Evolutionary conservation across 2,797 vertebrate species (phyloP), one percentile per base, ranked within the genome.

Genomic region (Clamator glandarius): DNA sequence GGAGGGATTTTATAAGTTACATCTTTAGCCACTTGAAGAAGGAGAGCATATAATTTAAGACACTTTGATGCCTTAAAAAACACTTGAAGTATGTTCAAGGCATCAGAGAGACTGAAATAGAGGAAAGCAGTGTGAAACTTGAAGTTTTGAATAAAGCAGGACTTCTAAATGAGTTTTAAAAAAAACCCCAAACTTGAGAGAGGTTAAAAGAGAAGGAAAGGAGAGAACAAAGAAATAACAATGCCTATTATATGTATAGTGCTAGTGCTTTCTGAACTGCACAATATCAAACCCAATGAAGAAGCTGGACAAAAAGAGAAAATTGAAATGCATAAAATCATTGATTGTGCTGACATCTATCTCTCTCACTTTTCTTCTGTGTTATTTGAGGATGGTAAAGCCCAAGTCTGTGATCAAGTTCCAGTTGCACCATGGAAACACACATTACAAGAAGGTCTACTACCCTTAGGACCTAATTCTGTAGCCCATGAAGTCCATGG

Each of bases 11-110:
- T 93, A 97, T 97, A 92, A 78, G 85, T 91, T 89, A 96, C 96
- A 96, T 97, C 93, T 96, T 96, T 94, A 91, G 87, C 79, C 95
- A 93, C 93, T 95, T 94, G 86, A 95, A 83, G 91, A 94, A 93
- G 72, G 63, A 90, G 82, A 94, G 35, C 42, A 73, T 89, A 90
- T 92, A 70, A 92, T 94, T 79, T 94, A 86, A 93, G 77, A 82
- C 48, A 86, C 93, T 94, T 96, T 96, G 94, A 96, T 93, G 92
- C 91, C 46, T 95, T 89, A 79, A 87, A 88, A 21, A 95, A 95
- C 90, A 94, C 59, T 83, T 87, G 92, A 97, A 84, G 41, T 88
- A 87, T 44, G 82, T 86, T 94, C 88, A 84, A 93, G 52, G 83
- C 89, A 94, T 96, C 93, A 96, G 96, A 96, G 92, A 92, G 61